phyloP scores from a whole-genome alignment of 1,140 invertebrate species.

The Gryon sp. region DNA sequence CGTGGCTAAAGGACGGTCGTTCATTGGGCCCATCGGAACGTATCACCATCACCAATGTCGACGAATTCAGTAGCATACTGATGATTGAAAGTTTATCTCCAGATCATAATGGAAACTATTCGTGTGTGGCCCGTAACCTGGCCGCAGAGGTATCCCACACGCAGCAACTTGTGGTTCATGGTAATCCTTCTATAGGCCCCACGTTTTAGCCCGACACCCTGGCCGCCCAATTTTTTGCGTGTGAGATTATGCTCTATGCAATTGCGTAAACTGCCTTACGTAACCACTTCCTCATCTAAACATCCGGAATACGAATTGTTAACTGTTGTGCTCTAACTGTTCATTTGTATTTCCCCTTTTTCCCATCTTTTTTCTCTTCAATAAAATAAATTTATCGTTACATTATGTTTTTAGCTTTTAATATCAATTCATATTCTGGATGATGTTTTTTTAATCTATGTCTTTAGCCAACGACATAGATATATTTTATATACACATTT shows the following conservation, averaged over 20 bases:
- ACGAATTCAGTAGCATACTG: slow-evolving; percentile 88
- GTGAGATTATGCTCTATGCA: slow-evolving; percentile 61
- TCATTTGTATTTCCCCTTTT: neutral
- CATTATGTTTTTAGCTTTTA: no score
- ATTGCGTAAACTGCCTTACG: slow-evolving; percentile 51
- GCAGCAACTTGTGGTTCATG: slow-evolving; percentile 88
- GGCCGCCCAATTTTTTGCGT: slow-evolving; percentile 70
- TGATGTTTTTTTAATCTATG: slow-evolving; percentile 18
- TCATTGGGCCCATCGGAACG: slow-evolving; percentile 83
- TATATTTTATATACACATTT: slow-evolving; percentile 61
- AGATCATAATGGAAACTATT: slow-evolving; percentile 88
- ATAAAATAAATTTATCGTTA: no score
- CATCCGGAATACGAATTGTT: slow-evolving; percentile 1
- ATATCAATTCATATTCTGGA: no score
- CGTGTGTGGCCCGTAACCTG: slow-evolving; percentile 86
- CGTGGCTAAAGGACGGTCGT: slow-evolving; percentile 88
- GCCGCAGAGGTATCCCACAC: slow-evolving; percentile 87
- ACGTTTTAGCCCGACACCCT: slow-evolving; percentile 71
- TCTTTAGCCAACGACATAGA: slow-evolving; percentile 55
- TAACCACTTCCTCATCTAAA: neutral
- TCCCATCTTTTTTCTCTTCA: neutral
- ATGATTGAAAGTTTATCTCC: slow-evolving; percentile 88
- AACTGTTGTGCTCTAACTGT: no score
- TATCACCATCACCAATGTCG: slow-evolving; percentile 85
- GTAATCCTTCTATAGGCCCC: slow-evolving; percentile 82